Evolutionary conservation across 30 jellyfish, hydroid and myxozoan genomes (phyloP).

Genomic region (Phacellophora camtschatica): DNA sequence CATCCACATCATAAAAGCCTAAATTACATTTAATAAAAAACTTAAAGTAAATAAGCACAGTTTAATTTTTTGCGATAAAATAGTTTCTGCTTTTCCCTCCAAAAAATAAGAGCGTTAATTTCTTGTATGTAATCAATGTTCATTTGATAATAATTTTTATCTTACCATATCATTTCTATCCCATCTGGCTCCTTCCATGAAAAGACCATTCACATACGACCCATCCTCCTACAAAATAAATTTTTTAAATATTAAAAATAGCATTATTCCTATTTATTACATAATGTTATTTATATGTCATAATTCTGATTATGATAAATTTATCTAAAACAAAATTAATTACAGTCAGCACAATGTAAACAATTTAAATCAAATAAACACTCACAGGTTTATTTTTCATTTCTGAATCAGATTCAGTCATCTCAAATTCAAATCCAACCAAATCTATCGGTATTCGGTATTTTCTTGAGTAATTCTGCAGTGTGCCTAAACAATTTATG

Average conservation of each 20-base stretch:
- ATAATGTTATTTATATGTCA: too few species aligned
- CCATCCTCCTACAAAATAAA: conserved; percentile 71
- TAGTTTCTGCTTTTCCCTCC: too few species aligned
- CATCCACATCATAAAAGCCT: too few species aligned
- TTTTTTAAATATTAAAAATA: too few species aligned
- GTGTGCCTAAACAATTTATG: conserved; percentile 23
- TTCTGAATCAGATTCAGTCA: conserved; percentile 23
- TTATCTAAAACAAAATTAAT: too few species aligned
- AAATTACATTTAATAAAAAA: too few species aligned
- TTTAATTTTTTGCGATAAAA: too few species aligned
- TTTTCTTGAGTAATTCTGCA: conserved; percentile 60
- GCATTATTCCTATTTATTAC: too few species aligned
- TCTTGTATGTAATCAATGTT: background rate
- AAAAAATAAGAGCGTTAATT: background rate
- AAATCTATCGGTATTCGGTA: conserved; percentile 61
- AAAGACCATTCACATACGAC: conserved; percentile 57
- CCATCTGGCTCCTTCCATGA: conserved; percentile 81
- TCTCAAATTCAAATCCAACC: conserved; percentile 55
- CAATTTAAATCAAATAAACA: background rate
- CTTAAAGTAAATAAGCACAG: too few species aligned
- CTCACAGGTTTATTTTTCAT: conserved; percentile 52
- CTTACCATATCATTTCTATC: conserved; percentile 33
- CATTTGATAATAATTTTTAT: background rate
- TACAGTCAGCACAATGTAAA: too few species aligned
- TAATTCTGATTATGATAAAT: too few species aligned